phyloP scores from a whole-genome alignment of 2,113 vertebrate species.

The Oenanthe melanoleuca region DNA sequence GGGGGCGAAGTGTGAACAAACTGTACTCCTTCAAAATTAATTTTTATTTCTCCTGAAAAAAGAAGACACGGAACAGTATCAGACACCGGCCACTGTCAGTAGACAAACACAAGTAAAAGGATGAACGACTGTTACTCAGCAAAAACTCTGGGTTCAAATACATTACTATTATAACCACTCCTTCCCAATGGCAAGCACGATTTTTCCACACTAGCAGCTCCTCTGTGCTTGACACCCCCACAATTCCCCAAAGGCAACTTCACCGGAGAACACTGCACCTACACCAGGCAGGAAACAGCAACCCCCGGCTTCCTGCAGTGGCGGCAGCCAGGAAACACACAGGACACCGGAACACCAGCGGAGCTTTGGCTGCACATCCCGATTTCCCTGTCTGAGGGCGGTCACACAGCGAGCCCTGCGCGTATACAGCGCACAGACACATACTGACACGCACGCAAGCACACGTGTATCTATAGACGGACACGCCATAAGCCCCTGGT shows the following conservation, averaged over 20 bases:
- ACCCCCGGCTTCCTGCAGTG: not conserved
- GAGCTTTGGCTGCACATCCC: rapidly evolving
- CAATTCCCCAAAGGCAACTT: not conserved
- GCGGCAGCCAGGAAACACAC: not conserved
- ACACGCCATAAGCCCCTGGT: rapidly evolving
- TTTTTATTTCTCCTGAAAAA: not conserved
- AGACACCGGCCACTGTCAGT: not conserved
- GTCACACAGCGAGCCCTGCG: not conserved
- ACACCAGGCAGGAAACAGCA: not conserved
- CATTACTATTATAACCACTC: not conserved
- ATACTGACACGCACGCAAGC: rapidly evolving
- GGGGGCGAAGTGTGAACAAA: rapidly evolving
- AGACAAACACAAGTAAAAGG: not conserved
- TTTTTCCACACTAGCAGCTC: not conserved
- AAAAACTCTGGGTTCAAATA: rapidly evolving
- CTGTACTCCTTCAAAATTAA: not conserved
- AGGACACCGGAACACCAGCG: rapidly evolving
- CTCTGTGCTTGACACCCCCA: not conserved
- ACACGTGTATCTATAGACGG: rapidly evolving
- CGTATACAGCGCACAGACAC: rapidly evolving
- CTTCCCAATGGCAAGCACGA: not conserved
- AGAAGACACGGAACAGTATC: not conserved
- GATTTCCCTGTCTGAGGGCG: rapidly evolving
- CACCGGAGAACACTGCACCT: rapidly evolving
- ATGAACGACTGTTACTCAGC: not conserved